These are phyloP conservation scores for Nomia melanderi DNA, from an alignment of 1,140 invertebrate species.

Conservation along the genomic window DNA sequence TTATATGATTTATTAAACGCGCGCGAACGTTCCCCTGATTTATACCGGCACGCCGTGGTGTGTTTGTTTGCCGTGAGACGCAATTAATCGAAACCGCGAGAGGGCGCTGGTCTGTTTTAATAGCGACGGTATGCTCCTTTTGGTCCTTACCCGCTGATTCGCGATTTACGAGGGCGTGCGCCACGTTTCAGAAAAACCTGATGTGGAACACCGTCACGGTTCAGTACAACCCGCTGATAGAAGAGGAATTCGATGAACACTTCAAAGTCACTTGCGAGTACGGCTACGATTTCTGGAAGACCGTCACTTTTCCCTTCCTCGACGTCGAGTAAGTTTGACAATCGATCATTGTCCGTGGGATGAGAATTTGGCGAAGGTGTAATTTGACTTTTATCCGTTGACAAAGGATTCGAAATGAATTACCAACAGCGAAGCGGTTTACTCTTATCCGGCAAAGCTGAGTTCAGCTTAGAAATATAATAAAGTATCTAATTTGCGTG, in stretches of 20 bases:
- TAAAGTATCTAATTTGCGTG: too few relatives aligned
- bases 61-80: neutral
- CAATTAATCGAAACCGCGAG: neutral
- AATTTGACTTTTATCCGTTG: too few relatives aligned
- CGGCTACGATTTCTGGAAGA: constrained; percentile 98
- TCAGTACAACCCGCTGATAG: constrained; percentile 95
- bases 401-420: too few relatives aligned
- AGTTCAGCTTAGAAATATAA: too few relatives aligned
- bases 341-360: too few relatives aligned
- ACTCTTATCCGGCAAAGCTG: too few relatives aligned
- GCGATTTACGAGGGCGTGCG: neutral
- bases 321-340: constrained; percentile 93
- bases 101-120: neutral
- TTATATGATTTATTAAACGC: constrained; percentile 17
- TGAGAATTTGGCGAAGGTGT: too few relatives aligned
- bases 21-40: neutral
- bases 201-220: constrained; percentile 98
- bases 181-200: constrained; percentile 89
- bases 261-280: constrained; percentile 98
- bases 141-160: neutral
- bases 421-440: too few relatives aligned
- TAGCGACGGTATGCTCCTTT: neutral
- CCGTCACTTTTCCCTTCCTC: constrained; percentile 95
- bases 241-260: constrained; percentile 97
- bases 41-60: neutral